Base-by-base conservation (phyloP, 2,888 invertebrate species). In the Eupithecia vulgata region DNA sequence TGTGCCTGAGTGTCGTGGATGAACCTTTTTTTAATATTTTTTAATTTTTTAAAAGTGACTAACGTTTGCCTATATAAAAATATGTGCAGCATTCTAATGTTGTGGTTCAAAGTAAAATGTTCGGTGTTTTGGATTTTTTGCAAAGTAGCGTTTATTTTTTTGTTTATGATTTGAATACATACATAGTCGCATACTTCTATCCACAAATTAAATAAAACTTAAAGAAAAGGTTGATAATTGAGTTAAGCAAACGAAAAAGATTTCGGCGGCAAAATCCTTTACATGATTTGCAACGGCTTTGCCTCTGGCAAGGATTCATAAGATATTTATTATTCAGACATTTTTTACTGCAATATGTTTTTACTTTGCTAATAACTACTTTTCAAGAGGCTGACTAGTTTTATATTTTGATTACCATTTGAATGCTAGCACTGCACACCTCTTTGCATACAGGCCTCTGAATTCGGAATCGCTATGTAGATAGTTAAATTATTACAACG, bases 331-430 rank as follows among this genome's bases (percentile, higher is more conserved):
- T 52, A 12, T 52, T 52, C 52, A 10, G 21, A 10, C 21, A n/a
- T 48, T 5, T 52, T 48, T 5, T 52, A 4, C 4, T 52, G 12
- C n/a, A 21, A 21, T 10, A 21, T 57, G 10, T 52, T 45, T 52
- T 52, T 21, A 52, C 25, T 57, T 57, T 25, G 57, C 57, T 21
- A 25, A 57, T 57, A 25, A 57, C 12, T 25, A 13, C 57, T 57
- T 57, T 25, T 57, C 21, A 52, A 52, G 57, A 57, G 57, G 57
- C 57, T 57, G 57, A 25, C 5, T 57, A 57, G 25, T 48, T n/a
- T 10, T 21, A 25, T 25, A 25, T 13, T 57, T 25, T 52, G 0
- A 21, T 21, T 52, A 21, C 52, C n/a, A n/a, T 48, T n/a, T n/a
- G 7, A 25, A 57, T 57, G 57, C 57, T 52, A 21, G 52, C 48